Percentiles rank a stretch among this genome's conserved stretches.
Evolutionary conservation across 2,797 vertebrate genomes (phyloP).

Genomic region (Tamandua tetradactyla): DNA sequence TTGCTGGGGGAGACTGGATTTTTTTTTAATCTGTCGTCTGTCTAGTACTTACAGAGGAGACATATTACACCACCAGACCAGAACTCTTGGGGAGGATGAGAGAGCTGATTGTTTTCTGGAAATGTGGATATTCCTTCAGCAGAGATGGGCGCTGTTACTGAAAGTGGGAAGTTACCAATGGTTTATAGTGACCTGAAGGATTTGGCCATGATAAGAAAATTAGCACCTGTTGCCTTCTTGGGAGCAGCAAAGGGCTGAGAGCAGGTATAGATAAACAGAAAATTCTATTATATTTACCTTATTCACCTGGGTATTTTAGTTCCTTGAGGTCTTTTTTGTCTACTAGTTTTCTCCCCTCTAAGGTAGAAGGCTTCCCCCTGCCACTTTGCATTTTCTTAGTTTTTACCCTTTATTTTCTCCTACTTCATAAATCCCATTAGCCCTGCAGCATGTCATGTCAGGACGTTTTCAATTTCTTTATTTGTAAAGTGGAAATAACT

Average conservation of each 20-base stretch:
- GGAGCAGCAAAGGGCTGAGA: no score
- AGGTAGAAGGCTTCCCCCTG: not conserved
- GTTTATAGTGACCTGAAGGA: fast-evolving
- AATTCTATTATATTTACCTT: no score
- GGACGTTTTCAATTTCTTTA: not conserved
- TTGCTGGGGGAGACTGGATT: fast-evolving
- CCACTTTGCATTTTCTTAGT: fast-evolving
- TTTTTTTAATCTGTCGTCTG: no score
- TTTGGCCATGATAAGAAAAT: fast-evolving
- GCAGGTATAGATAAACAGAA: fast-evolving
- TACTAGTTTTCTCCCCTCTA: fast-evolving
- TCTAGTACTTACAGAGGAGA: not conserved
- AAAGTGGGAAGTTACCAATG: not conserved
- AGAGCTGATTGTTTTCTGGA: fast-evolving
- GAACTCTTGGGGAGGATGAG: not conserved
- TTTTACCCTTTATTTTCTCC: not conserved
- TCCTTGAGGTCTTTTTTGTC: not conserved
- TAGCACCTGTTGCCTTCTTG: fast-evolving
- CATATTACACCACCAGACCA: fast-evolving
- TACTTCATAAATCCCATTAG: not conserved
- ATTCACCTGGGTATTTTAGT: fast-evolving
- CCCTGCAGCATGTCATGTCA: not conserved
- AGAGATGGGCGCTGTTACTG: not conserved
- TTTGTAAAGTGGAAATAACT: not conserved
- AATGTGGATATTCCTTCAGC: fast-evolving